Base-by-base conservation (phyloP, 2,888 invertebrate genomes). In the Gibbula magus region DNA sequence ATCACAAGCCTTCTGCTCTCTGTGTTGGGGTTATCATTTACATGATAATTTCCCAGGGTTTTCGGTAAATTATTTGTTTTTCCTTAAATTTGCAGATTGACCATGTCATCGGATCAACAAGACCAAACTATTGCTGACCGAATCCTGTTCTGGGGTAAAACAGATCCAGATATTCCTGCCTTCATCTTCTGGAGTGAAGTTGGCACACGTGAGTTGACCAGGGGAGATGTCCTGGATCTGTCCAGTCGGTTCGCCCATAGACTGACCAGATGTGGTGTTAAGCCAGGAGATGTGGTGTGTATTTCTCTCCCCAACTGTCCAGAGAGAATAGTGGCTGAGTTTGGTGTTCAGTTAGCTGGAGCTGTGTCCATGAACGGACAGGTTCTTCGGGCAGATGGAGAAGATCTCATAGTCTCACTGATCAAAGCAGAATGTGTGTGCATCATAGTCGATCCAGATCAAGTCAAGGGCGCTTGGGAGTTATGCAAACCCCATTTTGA, bases 251-350 rank as follows among this genome's bases (percentile, higher is more conserved):
- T 61, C 16, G 61, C 61, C 0, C 13, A 29, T 25, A 61, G 61
- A 25, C 29, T 61, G 61, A n/a, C n/a, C 18, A 18, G 29, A 61
- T 32, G 51, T 52, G 61, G 61, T n/a, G 29, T 61, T 3, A 13
- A 61, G 29, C 61, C 61, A 16, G 61, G 61, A 61, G 61, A 61
- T 61, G 61, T 61, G 61, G 61, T 61, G 61, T 61, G 61, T 22
- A 61, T 61, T 61, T 25, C 29, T 61, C 61, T 61, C 29, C 61
- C 61, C 8, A 61, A 61, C 61, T 61, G 29, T 10, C 61, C 61
- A 10, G 61, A 61, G 10, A 61, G 61, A 61, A n/a, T 61, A 25
- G 18, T 61, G 2, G 61, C 29, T 7, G 61, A 61, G 16, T 61
- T 61, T 29, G 61, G 61, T 61, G 61, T 61, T 13, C 61, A 61